phyloP scores from a whole-genome alignment of 2,113 vertebrate species.

The Nematolebias whitei region DNA sequence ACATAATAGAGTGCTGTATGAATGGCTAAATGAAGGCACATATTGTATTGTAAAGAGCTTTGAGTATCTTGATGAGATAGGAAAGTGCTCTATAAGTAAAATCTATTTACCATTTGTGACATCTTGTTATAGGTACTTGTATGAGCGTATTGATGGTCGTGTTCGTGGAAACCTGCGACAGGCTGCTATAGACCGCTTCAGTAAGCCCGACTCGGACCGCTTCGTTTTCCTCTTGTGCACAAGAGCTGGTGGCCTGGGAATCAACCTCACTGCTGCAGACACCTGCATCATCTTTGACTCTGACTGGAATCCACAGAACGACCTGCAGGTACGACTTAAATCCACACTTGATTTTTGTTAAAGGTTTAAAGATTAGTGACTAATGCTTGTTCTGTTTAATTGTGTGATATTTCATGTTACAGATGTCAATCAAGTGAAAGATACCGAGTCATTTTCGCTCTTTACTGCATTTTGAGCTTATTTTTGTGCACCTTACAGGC shows the following conservation, averaged over 20 bases:
- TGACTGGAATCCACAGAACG: constrained; percentile 99
- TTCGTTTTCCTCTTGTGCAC: constrained; percentile 98
- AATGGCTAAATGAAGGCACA: too few species aligned
- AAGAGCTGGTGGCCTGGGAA: constrained; percentile 94
- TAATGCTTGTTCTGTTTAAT: neutral
- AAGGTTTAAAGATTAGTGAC: neutral
- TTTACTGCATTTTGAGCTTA: neutral
- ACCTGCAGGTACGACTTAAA: constrained; percentile 87
- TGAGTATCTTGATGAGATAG: too few species aligned
- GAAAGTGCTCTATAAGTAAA: too few species aligned
- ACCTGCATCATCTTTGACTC: constrained; percentile 99
- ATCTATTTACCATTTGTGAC: too few species aligned
- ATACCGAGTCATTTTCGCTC: neutral
- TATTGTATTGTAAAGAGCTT: too few species aligned
- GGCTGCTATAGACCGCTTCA: constrained; percentile 97
- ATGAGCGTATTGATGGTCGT: constrained; percentile 95
- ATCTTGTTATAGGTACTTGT: constrained; percentile 85
- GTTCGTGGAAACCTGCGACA: constrained; percentile 96
- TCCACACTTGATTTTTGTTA: neutral
- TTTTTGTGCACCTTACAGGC: constrained; percentile 78
- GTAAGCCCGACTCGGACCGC: constrained; percentile 96
- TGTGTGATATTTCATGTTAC: neutral
- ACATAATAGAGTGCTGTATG: too few species aligned
- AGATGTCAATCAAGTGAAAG: neutral
- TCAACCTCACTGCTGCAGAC: constrained; percentile 97